Conservation (phyloP, 2,113 vertebrate species). For the Menura novaehollandiae region DNA sequence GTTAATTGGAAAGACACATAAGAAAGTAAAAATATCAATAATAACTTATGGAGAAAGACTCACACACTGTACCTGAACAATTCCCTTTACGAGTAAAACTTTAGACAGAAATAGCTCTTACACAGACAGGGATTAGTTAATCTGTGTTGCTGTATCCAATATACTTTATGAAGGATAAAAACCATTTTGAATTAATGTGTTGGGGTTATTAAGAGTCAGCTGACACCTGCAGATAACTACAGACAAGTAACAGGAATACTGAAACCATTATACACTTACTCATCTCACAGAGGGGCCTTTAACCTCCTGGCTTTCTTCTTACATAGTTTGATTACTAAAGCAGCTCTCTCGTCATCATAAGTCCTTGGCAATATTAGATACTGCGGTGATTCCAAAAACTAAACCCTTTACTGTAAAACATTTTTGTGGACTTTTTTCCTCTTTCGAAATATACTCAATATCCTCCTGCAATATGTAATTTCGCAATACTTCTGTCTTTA, state of each 20-base stretch:
- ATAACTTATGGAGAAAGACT: background rate
- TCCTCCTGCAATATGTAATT: background rate
- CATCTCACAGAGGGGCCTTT: background rate
- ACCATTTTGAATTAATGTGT: conserved; percentile 5
- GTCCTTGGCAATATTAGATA: background rate
- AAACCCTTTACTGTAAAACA: background rate
- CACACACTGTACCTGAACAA: background rate
- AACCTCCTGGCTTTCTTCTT: conserved; percentile 7
- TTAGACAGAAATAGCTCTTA: background rate
- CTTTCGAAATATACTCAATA: background rate
- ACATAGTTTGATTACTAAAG: background rate
- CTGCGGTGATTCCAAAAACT: background rate
- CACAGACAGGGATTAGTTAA: background rate
- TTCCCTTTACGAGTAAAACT: background rate
- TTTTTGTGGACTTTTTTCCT: background rate
- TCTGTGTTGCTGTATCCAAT: background rate
- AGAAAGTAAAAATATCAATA: background rate
- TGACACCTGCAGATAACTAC: background rate
- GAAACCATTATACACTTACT: background rate
- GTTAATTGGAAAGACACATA: background rate
- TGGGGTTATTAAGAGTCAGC: background rate
- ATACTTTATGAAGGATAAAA: conserved; percentile 14
- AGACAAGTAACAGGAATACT: background rate
- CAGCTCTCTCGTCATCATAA: background rate
- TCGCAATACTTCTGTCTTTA: background rate